Evolutionary conservation across 2,113 vertebrate species (phyloP), one percentile per base, ranked within the genome.

Genomic region (Malurus melanocephalus): DNA sequence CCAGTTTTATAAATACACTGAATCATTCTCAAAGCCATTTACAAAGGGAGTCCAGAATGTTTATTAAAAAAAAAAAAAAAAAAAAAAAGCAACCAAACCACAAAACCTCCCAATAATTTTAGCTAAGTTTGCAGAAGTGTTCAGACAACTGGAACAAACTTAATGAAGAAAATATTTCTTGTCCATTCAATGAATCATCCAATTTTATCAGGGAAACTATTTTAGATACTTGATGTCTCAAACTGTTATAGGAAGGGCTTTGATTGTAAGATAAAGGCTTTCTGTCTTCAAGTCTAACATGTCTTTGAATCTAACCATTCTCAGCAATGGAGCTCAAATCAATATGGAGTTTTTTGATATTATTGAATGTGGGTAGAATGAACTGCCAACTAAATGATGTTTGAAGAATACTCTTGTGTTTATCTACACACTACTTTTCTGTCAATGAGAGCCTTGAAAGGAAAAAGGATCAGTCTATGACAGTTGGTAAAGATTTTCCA

Each of bases 401-500:
- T 94, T 89, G 77, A 84, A 73, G 87, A 95, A 94, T 92, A 85
- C 16, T 59, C 9, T 45, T 80, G 13, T 84, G 69, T 80, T 77
- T 84, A 78, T 92, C 71, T 86, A 57, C 46, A 86, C 55, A 4
- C 20, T 65, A 38, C 18, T 80, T 33, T 82, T 66, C 40, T 85
- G 65, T 81, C 86, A 75, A 9, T 76, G 33, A 89, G 33, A 69
- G 28, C 24, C 23, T 71, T 94, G 56, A 91, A 93, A 66, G 56
- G 42, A 78, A 93, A 92, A 87, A 2, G 6, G 5, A 77, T 86
- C 74, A 79, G 52, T 55, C 76, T 67, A 57, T 83, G 77, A 87
- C 75, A 89, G 73, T 27, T 89, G 43, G 38, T 72, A 95, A 86
- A 90, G n/a, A 75, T 94, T 94, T 94, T 85, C 49, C 64, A 26